phyloP scores from a whole-genome alignment of 2,888 invertebrate genomes.

The Drosophila siamana region DNA sequence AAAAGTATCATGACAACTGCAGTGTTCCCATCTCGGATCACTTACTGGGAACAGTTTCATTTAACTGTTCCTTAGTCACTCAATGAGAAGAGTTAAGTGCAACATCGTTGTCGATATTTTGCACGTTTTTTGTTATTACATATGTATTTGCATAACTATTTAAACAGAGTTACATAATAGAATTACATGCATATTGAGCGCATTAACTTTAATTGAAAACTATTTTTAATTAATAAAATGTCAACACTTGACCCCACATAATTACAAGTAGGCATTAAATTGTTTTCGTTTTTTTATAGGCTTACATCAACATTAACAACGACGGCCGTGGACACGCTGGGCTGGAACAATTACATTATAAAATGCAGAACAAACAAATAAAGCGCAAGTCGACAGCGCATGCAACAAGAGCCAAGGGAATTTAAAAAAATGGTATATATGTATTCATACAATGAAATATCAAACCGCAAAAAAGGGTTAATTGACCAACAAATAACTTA shows the following conservation, averaged over 20 bases:
- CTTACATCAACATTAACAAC: slow-evolving; percentile 23
- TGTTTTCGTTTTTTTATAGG: slow-evolving; percentile 25
- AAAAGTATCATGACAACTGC: too few relatives aligned
- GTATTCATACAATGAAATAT: slow-evolving; percentile 63
- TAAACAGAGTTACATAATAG: slow-evolving; percentile 65
- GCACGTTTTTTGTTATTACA: slow-evolving; percentile 2
- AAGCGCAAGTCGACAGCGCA: slow-evolving; percentile 39
- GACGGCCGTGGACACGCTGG: slow-evolving; percentile 11
- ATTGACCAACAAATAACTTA: slow-evolving; percentile 80
- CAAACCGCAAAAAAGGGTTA: slow-evolving; percentile 71
- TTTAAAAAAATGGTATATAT: slow-evolving; percentile 4
- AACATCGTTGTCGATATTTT: background rate
- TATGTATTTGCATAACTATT: slow-evolving; percentile 53
- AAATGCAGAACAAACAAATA: slow-evolving; percentile 69
- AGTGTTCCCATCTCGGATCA: background rate
- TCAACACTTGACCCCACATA: slow-evolving; percentile 67
- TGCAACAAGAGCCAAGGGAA: slow-evolving; percentile 39
- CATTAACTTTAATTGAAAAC: slow-evolving; percentile 77
- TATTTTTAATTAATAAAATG: slow-evolving; percentile 79
- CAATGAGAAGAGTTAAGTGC: background rate
- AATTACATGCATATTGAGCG: slow-evolving; percentile 74
- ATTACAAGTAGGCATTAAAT: slow-evolving; percentile 69
- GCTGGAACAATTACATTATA: slow-evolving; percentile 63
- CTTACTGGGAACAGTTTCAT: background rate
- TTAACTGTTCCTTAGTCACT: background rate